These are phyloP conservation scores for Microcebus murinus DNA, from an alignment of 2,113 vertebrate genomes.

Conservation along the genomic window DNA sequence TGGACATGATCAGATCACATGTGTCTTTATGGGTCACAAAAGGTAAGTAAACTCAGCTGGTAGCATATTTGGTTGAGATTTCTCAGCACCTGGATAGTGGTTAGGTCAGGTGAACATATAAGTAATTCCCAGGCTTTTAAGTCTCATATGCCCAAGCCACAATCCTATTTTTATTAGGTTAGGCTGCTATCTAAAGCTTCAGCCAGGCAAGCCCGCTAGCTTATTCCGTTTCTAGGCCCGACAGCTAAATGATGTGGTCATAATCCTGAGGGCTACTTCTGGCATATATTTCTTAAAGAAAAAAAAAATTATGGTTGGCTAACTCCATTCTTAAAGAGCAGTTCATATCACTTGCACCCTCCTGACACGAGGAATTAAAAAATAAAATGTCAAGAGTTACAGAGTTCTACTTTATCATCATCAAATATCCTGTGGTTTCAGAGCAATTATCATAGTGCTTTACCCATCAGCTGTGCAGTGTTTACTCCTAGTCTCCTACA, in stretches of 20 bases:
- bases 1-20: background rate
- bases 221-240: background rate
- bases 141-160: background rate
- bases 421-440: slow-evolving; percentile 60
- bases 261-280: slow-evolving; percentile 27
- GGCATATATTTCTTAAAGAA: slow-evolving; percentile 41
- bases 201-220: background rate
- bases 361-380: slow-evolving; percentile 57
- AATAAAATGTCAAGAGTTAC: slow-evolving; percentile 67
- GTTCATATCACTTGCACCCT: slow-evolving; percentile 18
- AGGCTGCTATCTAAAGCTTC: background rate
- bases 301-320: background rate
- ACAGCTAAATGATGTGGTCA: slow-evolving; percentile 28
- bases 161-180: background rate
- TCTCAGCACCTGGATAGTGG: background rate
- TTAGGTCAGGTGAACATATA: background rate
- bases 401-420: slow-evolving; percentile 62
- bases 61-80: background rate
- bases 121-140: background rate
- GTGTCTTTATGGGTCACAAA: background rate
- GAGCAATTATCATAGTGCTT: slow-evolving; percentile 45
- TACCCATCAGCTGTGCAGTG: slow-evolving; percentile 22
- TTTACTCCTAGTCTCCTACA: slow-evolving; percentile 59
- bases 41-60: background rate
- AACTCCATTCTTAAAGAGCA: slow-evolving; percentile 57